phyloP scores from a whole-genome alignment of 53 echinoderm and acorn worm species.

The Pentamera pediparva region DNA sequence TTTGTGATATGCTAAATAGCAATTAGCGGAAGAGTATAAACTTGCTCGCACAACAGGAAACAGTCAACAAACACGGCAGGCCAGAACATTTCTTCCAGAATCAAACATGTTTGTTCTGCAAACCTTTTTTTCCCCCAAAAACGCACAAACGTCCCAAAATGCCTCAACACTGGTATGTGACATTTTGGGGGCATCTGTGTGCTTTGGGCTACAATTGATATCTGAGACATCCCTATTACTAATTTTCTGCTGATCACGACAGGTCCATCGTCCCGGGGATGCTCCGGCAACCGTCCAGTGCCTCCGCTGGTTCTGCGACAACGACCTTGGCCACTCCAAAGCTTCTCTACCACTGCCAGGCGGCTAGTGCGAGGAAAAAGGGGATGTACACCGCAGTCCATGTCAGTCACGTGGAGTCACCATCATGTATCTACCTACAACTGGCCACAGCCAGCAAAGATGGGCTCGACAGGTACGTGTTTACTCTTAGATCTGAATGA shows the following conservation, averaged over 20 bases:
- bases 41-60: no score
- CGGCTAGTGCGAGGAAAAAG: background rate
- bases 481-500: no score
- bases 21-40: no score
- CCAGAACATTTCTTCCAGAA: no score
- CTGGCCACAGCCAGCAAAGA: slow-evolving; percentile 78
- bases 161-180: no score
- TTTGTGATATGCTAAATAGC: no score
- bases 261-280: slow-evolving; percentile 13
- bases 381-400: slow-evolving; percentile 64
- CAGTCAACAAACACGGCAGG: no score
- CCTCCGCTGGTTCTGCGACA: background rate
- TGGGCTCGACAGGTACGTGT: slow-evolving; percentile 85
- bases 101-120: no score
- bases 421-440: slow-evolving; percentile 81
- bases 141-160: no score
- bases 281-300: background rate
- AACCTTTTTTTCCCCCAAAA: background rate
- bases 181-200: no score
- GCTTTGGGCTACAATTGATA: no score
- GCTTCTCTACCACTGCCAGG: background rate
- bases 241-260: background rate
- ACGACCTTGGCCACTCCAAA: background rate
- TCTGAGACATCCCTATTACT: no score
- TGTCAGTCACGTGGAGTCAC: slow-evolving; percentile 87